Percentiles rank a stretch among this genome's conserved stretches.
Conservation (phyloP, 2,113 vertebrate genomes). For the Microcebus lehilahytsara region DNA sequence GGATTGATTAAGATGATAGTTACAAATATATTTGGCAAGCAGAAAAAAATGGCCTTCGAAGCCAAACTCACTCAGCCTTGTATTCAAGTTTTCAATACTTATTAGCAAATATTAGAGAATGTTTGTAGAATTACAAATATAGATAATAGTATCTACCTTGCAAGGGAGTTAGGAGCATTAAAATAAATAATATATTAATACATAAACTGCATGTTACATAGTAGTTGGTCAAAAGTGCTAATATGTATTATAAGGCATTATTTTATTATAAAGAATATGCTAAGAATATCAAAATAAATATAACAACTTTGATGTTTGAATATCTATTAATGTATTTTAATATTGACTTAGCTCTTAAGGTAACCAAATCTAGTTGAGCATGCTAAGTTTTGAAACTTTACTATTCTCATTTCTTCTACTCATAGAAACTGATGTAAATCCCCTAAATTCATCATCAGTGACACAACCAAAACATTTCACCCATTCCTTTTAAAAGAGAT, state of each 20-base stretch:
- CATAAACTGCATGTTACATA: not conserved
- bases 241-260: not conserved
- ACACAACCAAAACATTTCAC: not conserved
- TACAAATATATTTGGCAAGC: slow-evolving; percentile 16
- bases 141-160: not conserved
- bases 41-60: not conserved
- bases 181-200: not conserved
- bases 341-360: not conserved
- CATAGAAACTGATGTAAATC: not conserved
- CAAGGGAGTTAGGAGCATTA: not conserved
- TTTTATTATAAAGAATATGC: not conserved
- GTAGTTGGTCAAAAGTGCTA: not conserved
- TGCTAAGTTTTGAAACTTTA: slow-evolving; percentile 6
- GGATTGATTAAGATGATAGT: not conserved
- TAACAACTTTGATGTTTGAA: not conserved
- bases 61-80: not conserved
- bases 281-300: not conserved
- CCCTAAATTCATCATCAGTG: slow-evolving; percentile 15
- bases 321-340: not conserved
- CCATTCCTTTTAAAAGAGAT: slow-evolving; percentile 5
- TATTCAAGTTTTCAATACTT: not conserved
- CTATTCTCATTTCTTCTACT: slow-evolving; percentile 29
- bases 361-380: not conserved
- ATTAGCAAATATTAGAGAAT: not conserved
- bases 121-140: not conserved